These are phyloP conservation scores for Drosophila seclusa DNA, from an alignment of 2,888 invertebrate genomes.

Conservation along the genomic window DNA sequence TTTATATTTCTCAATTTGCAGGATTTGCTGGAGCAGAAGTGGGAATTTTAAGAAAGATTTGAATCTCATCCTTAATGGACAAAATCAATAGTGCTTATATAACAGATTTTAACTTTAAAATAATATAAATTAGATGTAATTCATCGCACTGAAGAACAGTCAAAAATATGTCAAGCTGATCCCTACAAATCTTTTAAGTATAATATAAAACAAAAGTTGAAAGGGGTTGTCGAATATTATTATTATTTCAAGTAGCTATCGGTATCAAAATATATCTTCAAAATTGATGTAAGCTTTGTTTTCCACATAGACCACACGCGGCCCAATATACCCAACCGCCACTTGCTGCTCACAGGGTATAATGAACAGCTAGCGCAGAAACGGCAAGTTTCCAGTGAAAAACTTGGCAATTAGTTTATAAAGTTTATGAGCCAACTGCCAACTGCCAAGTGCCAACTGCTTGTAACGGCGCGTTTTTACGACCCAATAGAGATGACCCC, in stretches of 20 bases:
- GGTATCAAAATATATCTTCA: neutral
- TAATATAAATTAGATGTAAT: neutral
- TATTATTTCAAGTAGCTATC: neutral
- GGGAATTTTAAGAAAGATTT: neutral
- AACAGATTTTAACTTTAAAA: neutral
- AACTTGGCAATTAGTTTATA: conserved; percentile 61
- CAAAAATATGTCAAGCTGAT: neutral
- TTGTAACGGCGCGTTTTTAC: conserved; percentile 79
- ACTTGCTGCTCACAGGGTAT: neutral
- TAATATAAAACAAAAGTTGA: neutral
- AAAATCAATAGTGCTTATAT: neutral
- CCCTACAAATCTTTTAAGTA: neutral
- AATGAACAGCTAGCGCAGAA: conserved; percentile 18
- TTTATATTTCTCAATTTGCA: no score
- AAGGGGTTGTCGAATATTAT: neutral
- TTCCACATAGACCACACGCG: neutral
- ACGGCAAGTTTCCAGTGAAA: conserved; percentile 43
- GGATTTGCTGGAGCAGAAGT: neutral
- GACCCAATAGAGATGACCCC: conserved; percentile 39
- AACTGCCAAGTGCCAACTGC: conserved; percentile 72
- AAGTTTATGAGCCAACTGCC: conserved; percentile 66
- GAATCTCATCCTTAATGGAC: neutral
- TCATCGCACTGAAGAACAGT: neutral
- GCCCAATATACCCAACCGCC: neutral
- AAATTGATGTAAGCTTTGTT: neutral